Percentiles rank a stretch among this genome's conserved stretches.
phyloP scores from a whole-genome alignment of 2,888 invertebrate genomes.

The Acanthosoma haemorrhoidale region DNA sequence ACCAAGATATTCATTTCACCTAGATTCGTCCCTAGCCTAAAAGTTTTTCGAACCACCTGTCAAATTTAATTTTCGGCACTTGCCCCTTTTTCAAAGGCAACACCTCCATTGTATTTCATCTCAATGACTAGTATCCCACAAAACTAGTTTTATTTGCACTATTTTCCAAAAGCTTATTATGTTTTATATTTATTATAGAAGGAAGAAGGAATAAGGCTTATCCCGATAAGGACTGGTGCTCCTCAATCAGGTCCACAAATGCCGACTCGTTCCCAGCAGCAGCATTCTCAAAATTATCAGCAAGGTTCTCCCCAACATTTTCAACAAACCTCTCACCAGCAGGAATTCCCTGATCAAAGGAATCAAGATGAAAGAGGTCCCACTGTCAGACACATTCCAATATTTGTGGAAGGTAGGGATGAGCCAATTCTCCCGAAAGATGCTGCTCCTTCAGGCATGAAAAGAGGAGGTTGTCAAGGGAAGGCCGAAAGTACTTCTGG shows the following conservation, averaged over 20 bases:
- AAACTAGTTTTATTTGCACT: not conserved
- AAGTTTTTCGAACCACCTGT: too few relatives aligned
- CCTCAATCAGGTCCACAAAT: not conserved
- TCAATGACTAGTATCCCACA: too few relatives aligned
- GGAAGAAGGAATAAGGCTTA: constrained; percentile 19
- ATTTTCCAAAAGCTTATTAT: not conserved
- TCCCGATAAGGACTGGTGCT: constrained; percentile 12
- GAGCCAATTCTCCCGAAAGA: constrained; percentile 67
- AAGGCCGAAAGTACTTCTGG: not conserved
- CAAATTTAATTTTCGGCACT: too few relatives aligned
- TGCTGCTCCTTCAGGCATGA: constrained; percentile 41
- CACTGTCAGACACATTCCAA: constrained; percentile 73
- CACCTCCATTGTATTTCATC: too few relatives aligned
- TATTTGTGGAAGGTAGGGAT: constrained; percentile 79
- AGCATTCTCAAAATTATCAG: not conserved
- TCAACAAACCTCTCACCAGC: not conserved
- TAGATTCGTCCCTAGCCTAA: too few relatives aligned
- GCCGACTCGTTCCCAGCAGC: constrained; percentile 40
- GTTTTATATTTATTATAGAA: not conserved
- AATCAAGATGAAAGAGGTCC: constrained; percentile 42
- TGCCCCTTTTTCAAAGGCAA: too few relatives aligned
- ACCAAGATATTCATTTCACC: too few relatives aligned
- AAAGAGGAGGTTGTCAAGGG: constrained; percentile 38
- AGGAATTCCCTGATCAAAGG: not conserved
- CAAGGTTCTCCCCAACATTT: not conserved